phyloP scores from a whole-genome alignment of 2,113 vertebrate genomes.

The Microtus richardsoni region DNA sequence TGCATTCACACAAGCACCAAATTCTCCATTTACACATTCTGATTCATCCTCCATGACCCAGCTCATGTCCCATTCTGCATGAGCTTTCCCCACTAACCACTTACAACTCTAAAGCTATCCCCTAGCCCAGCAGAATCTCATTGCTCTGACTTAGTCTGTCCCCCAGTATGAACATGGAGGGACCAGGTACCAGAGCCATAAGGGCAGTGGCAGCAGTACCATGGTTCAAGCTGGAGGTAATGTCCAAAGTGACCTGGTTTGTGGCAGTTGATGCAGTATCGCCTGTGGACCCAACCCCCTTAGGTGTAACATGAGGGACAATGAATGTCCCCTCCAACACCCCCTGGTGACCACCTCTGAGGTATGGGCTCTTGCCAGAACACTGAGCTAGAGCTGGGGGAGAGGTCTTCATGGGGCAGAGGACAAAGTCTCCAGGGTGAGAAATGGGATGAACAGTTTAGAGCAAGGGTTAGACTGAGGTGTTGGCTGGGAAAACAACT shows the following conservation, averaged over 20 bases:
- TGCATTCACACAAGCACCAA: rapidly evolving
- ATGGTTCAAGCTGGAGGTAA: rapidly evolving
- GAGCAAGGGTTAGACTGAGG: rapidly evolving
- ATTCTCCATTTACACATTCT: background rate
- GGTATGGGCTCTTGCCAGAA: background rate
- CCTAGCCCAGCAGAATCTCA: background rate
- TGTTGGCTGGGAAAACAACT: rapidly evolving
- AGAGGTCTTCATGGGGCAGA: rapidly evolving
- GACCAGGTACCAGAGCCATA: background rate
- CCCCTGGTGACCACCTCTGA: too few relatives aligned
- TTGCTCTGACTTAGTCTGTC: rapidly evolving
- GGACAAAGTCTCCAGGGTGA: background rate
- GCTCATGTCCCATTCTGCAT: background rate
- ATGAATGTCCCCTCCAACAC: background rate
- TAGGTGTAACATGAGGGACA: background rate
- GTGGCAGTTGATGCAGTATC: background rate
- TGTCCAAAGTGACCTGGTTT: background rate
- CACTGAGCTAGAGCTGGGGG: background rate
- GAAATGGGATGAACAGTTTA: rapidly evolving
- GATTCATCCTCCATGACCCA: background rate
- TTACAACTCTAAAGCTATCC: rapidly evolving
- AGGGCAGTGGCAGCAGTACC: rapidly evolving
- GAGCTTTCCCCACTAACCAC: background rate
- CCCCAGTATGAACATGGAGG: rapidly evolving
- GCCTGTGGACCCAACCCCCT: too few relatives aligned